Percentiles rank a stretch among this genome's conserved stretches.
Conservation (phyloP, 2,113 vertebrate genomes). For the Paradisaea rubra region DNA sequence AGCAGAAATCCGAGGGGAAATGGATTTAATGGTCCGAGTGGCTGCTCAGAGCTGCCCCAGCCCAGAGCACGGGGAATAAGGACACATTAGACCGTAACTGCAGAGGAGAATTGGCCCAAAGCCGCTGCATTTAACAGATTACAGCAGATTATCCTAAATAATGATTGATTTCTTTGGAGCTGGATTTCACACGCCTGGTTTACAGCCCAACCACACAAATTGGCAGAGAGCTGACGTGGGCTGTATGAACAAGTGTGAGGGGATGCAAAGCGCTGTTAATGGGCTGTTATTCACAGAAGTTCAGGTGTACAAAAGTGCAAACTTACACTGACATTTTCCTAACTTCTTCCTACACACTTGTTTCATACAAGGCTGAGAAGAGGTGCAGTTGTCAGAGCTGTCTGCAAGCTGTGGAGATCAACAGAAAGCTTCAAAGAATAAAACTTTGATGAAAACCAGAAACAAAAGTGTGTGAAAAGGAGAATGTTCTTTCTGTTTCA, state of each 20-base stretch:
- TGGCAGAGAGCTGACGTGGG: not conserved
- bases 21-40: not conserved
- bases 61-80: not conserved
- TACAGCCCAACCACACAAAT: not conserved
- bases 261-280: rapidly evolving
- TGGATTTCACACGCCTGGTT: not conserved
- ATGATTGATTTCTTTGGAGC: not conserved
- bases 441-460: not conserved
- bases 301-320: rapidly evolving
- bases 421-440: not conserved
- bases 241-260: rapidly evolving
- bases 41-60: not conserved
- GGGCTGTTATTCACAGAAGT: rapidly evolving
- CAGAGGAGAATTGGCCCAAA: not conserved
- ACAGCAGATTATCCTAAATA: not conserved
- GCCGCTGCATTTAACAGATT: not conserved
- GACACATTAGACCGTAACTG: not conserved
- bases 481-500: not conserved
- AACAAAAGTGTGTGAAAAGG: not conserved
- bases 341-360: not conserved
- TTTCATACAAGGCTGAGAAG: rapidly evolving
- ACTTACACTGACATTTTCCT: rapidly evolving
- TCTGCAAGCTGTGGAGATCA: not conserved
- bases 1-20: not conserved
- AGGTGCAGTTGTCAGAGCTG: not conserved